Evolutionary conservation across 2,888 invertebrate species (phyloP).

Genomic region (Lordiphosa andalusiaca): DNA sequence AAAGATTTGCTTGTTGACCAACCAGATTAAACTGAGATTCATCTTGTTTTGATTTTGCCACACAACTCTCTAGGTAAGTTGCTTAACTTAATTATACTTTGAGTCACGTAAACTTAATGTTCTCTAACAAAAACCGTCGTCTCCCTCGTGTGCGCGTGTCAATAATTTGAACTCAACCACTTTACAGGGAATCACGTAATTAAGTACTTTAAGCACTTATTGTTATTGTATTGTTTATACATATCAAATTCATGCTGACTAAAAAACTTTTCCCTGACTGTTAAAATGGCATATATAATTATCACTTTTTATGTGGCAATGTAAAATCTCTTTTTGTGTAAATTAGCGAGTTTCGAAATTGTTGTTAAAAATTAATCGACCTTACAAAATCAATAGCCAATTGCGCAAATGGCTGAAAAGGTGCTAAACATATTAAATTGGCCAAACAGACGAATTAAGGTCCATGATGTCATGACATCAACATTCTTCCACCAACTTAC

Average conservation of each 20-base stretch:
- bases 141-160: constrained; percentile 7
- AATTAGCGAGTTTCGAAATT: constrained; percentile 30
- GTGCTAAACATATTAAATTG: constrained; percentile 13
- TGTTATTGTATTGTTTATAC: not conserved
- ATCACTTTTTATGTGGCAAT: constrained; percentile 21
- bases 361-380: constrained; percentile 30
- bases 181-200: constrained; percentile 11
- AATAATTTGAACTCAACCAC: constrained; percentile 10
- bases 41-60: too few species aligned
- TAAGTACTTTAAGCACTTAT: constrained; percentile 5
- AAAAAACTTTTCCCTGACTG: not conserved
- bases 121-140: constrained; percentile 1
- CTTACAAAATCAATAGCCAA: constrained; percentile 5
- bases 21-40: too few species aligned
- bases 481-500: constrained; percentile 7
- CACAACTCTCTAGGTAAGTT: not conserved
- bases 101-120: constrained; percentile 8
- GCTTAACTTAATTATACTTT: constrained; percentile 8
- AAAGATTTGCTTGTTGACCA: too few species aligned
- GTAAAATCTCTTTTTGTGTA: constrained; percentile 19
- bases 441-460: constrained; percentile 3
- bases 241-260: not conserved
- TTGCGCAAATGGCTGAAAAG: constrained; percentile 23
- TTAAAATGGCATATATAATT: constrained; percentile 25
- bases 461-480: constrained; percentile 7